These are phyloP conservation scores for Cacatua alba DNA, from an alignment of 2,113 vertebrate genomes.

Conservation along the genomic window DNA sequence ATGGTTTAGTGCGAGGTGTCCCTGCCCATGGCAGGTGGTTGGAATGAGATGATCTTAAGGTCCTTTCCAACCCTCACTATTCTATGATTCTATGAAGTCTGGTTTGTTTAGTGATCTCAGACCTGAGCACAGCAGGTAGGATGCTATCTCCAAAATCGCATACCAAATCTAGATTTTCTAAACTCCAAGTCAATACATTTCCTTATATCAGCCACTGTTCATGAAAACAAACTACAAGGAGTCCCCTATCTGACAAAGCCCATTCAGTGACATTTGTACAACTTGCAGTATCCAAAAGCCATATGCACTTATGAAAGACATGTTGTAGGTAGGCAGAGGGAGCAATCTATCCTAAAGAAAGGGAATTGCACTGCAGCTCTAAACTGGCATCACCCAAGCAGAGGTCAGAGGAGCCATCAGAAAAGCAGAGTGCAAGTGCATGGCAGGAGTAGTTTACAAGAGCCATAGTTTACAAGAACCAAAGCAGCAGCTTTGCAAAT, in stretches of 20 bases:
- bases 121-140: neutral
- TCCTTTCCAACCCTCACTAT: too few species aligned
- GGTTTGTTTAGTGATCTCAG: neutral
- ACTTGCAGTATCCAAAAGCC: neutral
- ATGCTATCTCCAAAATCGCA: neutral
- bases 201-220: neutral
- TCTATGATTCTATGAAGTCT: too few species aligned
- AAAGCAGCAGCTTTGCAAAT: neutral
- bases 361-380: neutral
- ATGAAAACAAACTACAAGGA: neutral
- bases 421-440: neutral
- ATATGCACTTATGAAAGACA: neutral
- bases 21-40: too few species aligned
- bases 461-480: neutral
- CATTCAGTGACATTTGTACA: neutral
- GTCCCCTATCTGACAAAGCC: neutral
- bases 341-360: neutral
- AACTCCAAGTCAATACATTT: neutral
- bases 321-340: neutral
- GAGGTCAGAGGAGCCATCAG: neutral
- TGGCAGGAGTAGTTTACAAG: neutral
- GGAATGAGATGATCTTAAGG: too few species aligned
- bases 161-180: neutral
- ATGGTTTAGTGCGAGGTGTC: too few species aligned
- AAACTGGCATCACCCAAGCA: neutral